These are phyloP conservation scores for Ophiothrix spiculata DNA, from an alignment of 35 echinoderm and acorn worm species.

Conservation along the genomic window DNA sequence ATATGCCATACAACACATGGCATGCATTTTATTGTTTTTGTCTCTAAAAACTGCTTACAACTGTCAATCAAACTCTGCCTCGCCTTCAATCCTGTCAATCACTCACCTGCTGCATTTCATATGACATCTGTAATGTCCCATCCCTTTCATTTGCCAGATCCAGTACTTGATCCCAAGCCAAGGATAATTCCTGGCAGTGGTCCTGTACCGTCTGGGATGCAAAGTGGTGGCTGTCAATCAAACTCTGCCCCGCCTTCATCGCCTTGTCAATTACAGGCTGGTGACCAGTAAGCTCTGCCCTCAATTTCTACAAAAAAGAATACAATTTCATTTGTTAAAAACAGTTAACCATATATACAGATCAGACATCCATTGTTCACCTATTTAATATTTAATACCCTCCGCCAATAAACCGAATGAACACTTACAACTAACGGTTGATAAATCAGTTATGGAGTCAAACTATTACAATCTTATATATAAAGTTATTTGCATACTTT, in stretches of 20 bases:
- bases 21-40: neutral
- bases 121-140: slow-evolving; percentile 48
- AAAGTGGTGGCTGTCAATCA: slow-evolving; percentile 65
- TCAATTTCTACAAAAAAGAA: slow-evolving; percentile 59
- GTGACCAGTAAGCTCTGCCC: slow-evolving; percentile 65
- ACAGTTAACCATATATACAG: neutral
- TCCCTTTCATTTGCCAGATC: slow-evolving; percentile 59
- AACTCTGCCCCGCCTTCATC: slow-evolving; percentile 39
- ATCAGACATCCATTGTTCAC: too few species aligned
- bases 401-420: too few species aligned
- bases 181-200: slow-evolving; percentile 51
- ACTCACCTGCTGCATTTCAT: slow-evolving; percentile 68
- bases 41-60: neutral
- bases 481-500: too few species aligned
- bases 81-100: slow-evolving; percentile 20
- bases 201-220: slow-evolving; percentile 43
- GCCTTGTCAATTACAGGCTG: slow-evolving; percentile 67
- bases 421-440: too few species aligned
- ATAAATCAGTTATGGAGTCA: too few species aligned
- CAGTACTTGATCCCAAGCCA: slow-evolving; percentile 65
- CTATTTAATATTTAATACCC: too few species aligned
- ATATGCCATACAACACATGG: neutral
- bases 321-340: neutral
- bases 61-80: slow-evolving; percentile 53
- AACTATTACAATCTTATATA: too few species aligned